Conservation (phyloP, 2,888 invertebrate genomes). For the Holacanthella duospinosa region DNA sequence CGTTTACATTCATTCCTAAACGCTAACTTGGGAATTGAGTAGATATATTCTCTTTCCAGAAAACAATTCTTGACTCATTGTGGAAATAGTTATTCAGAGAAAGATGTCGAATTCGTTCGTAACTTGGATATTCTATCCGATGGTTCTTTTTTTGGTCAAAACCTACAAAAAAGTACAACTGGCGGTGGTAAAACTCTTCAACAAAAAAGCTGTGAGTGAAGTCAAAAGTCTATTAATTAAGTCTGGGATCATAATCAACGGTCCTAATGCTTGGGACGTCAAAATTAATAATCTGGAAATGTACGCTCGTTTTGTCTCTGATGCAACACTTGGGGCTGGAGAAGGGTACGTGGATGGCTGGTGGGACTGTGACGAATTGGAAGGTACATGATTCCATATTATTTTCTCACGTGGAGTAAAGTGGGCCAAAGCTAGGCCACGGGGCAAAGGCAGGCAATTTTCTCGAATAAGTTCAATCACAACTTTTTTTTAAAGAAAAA, state of each 20-base stretch:
- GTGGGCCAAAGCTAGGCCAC: too few relatives aligned
- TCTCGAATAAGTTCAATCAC: too few relatives aligned
- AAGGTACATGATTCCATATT: conserved; percentile 1
- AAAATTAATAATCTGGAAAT: conserved; percentile 13
- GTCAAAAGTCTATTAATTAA: background rate
- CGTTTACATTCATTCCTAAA: too few relatives aligned
- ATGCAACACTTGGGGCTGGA: conserved; percentile 14
- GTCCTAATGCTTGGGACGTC: conserved; percentile 8
- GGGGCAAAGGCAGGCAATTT: too few relatives aligned
- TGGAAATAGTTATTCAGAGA: too few relatives aligned
- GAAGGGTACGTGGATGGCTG: conserved; percentile 18
- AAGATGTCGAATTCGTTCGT: too few relatives aligned
- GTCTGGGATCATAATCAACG: conserved; percentile 11
- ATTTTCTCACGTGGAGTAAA: background rate
- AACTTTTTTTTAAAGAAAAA: too few relatives aligned
- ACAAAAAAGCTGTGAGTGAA: background rate
- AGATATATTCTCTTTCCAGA: too few relatives aligned
- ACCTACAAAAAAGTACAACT: conserved; percentile 4
- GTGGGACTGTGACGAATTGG: conserved; percentile 9
- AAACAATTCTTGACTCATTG: too few relatives aligned
- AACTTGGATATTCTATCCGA: conserved; percentile 3
- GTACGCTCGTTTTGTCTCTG: conserved; percentile 8
- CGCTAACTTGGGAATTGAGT: too few relatives aligned
- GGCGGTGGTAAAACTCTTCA: background rate
- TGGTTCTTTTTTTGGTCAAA: background rate